A percentile compares a stretch with the other conserved stretches of the same genome.
Conservation (phyloP, 2,797 vertebrate species). For the Acomys russatus region DNA sequence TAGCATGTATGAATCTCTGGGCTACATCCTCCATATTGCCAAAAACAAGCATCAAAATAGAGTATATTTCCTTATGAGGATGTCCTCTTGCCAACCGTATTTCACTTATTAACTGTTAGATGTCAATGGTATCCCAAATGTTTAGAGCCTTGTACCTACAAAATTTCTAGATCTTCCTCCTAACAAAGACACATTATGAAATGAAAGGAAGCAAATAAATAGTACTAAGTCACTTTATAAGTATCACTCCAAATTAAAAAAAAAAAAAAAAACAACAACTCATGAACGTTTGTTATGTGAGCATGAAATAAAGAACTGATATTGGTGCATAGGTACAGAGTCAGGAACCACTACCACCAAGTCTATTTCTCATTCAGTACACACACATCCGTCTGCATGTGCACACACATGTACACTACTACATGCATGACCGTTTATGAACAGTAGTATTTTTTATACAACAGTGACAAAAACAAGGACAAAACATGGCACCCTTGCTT, state of each 20-base stretch:
- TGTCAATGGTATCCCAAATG: not conserved
- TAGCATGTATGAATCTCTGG: not conserved
- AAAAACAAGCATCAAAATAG: not conserved
- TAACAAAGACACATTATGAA: not conserved
- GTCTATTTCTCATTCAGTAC: not conserved
- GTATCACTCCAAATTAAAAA: constrained; percentile 1
- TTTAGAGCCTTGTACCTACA: not conserved
- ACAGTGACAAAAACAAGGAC: not conserved
- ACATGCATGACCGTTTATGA: not conserved
- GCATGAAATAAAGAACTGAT: not conserved
- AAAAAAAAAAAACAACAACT: too few species aligned
- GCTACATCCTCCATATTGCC: too few species aligned
- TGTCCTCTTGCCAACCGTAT: not conserved
- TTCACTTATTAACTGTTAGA: not conserved
- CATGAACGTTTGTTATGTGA: not conserved
- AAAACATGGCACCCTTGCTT: not conserved
- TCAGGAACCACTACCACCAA: not conserved
- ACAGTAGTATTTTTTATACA: not conserved
- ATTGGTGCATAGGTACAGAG: not conserved
- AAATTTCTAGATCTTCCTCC: not conserved
- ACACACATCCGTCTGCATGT: not conserved
- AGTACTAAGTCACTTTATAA: not conserved
- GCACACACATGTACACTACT: not conserved
- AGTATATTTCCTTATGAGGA: not conserved
- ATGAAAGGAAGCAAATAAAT: not conserved